Evolutionary conservation across 2,797 vertebrate species (phyloP).

Genomic region (Tokudaia muenninki): DNA sequence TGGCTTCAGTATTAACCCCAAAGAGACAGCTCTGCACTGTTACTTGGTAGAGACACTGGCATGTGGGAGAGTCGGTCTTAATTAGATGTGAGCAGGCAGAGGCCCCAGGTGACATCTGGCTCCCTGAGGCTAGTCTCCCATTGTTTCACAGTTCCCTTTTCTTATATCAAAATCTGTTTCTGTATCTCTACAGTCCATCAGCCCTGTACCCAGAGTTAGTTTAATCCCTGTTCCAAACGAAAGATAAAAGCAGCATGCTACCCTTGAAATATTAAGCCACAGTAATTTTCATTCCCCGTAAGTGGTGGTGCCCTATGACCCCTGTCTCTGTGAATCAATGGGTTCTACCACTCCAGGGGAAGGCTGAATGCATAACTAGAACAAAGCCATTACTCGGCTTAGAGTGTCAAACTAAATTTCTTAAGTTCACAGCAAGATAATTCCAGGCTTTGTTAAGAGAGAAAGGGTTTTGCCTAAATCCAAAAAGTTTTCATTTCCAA

Average conservation of each 20-base stretch:
- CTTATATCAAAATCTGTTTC: slow-evolving; percentile 13
- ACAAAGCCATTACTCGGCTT: slow-evolving; percentile 61
- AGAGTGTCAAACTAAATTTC: slow-evolving; percentile 64
- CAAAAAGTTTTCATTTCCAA: slow-evolving; percentile 72
- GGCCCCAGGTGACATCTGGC: neutral
- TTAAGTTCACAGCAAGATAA: slow-evolving; percentile 70
- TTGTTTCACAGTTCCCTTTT: neutral
- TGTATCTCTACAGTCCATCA: neutral
- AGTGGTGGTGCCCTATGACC: slow-evolving; percentile 56
- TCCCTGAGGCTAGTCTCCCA: neutral
- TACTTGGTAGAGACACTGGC: neutral
- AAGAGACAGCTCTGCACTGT: neutral
- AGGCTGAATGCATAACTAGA: slow-evolving; percentile 63
- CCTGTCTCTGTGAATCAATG: slow-evolving; percentile 17
- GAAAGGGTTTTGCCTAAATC: slow-evolving; percentile 69
- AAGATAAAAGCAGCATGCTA: slow-evolving; percentile 68
- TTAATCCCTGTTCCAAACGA: slow-evolving; percentile 53
- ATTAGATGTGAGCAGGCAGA: neutral
- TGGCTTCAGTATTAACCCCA: neutral
- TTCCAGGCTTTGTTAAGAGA: slow-evolving; percentile 69
- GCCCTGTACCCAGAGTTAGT: slow-evolving; percentile 8
- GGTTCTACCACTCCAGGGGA: slow-evolving; percentile 26
- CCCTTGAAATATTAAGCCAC: slow-evolving; percentile 67
- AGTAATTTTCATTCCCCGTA: slow-evolving; percentile 61
- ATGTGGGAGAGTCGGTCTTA: neutral